phyloP scores from a whole-genome alignment of 2,797 vertebrate species.

The Salmo trutta region DNA sequence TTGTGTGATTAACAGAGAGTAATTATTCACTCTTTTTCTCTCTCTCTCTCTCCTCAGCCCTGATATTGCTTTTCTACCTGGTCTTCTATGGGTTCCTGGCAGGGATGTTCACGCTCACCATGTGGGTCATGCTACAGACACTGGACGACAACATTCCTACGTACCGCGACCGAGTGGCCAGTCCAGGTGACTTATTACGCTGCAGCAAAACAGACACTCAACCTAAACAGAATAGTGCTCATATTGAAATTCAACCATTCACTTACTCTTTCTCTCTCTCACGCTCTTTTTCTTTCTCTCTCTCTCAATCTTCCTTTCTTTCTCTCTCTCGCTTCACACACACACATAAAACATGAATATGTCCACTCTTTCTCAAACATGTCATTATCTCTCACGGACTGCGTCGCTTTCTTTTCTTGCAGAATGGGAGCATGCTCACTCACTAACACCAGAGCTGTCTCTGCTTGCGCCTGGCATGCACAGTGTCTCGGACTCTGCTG shows the following conservation, averaged over 20 bases:
- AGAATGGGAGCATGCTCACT: background rate
- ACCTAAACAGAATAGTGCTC: background rate
- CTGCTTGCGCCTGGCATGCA: background rate
- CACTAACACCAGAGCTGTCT: background rate
- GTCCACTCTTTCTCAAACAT: background rate
- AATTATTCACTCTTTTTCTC: background rate
- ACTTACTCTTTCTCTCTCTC: background rate
- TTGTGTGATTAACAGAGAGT: conserved; percentile 20
- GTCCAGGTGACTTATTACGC: conserved; percentile 76
- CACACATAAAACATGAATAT: background rate
- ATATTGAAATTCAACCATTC: background rate
- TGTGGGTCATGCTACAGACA: conserved; percentile 94
- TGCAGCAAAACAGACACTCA: background rate
- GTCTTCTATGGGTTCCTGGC: conserved; percentile 91
- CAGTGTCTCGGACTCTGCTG: background rate
- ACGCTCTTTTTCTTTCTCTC: conserved; percentile 66
- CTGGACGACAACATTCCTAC: conserved; percentile 83
- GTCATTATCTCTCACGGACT: background rate
- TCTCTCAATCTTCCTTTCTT: conserved; percentile 89
- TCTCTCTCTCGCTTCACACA: too few species aligned
- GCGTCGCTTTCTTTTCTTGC: background rate
- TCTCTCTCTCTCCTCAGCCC: conserved; percentile 73
- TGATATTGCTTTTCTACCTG: conserved; percentile 91
- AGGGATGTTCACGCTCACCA: conserved; percentile 88
- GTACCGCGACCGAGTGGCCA: conserved; percentile 85